A percentile compares a stretch with the other conserved stretches of the same genome.
phyloP scores from a whole-genome alignment of 2,797 vertebrate genomes.

The Dryobates pubescens region DNA sequence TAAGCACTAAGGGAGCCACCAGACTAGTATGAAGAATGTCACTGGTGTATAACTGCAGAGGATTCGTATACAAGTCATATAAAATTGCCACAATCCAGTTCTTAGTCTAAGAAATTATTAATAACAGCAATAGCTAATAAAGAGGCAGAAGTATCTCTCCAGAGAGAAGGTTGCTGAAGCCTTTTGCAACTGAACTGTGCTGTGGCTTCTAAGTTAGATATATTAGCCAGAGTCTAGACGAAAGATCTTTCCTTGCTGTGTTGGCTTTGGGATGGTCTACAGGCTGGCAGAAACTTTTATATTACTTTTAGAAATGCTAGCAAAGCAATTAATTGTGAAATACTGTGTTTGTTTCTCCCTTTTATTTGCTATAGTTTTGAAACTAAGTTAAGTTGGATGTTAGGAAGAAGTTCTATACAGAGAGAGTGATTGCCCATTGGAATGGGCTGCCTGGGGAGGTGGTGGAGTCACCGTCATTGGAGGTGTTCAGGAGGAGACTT shows the following conservation, averaged over 20 bases:
- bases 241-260: rapidly evolving
- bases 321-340: neutral
- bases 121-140: neutral
- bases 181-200: neutral
- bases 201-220: neutral
- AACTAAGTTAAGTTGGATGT: too few species aligned
- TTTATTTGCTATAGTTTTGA: neutral
- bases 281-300: neutral
- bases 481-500: too few species aligned
- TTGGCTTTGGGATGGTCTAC: neutral
- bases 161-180: neutral
- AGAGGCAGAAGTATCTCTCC: neutral
- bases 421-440: too few species aligned
- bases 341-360: neutral
- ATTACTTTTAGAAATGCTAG: neutral
- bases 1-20: neutral
- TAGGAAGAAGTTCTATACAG: too few species aligned
- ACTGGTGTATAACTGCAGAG: neutral
- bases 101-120: neutral
- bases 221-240: neutral
- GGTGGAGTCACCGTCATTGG: too few species aligned
- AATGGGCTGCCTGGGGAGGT: too few species aligned
- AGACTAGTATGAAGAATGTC: neutral
- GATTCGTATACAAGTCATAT: neutral
- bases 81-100: neutral